These are phyloP conservation scores for Calameuta filiformis DNA, from an alignment of 2,888 invertebrate genomes.

Conservation along the genomic window DNA sequence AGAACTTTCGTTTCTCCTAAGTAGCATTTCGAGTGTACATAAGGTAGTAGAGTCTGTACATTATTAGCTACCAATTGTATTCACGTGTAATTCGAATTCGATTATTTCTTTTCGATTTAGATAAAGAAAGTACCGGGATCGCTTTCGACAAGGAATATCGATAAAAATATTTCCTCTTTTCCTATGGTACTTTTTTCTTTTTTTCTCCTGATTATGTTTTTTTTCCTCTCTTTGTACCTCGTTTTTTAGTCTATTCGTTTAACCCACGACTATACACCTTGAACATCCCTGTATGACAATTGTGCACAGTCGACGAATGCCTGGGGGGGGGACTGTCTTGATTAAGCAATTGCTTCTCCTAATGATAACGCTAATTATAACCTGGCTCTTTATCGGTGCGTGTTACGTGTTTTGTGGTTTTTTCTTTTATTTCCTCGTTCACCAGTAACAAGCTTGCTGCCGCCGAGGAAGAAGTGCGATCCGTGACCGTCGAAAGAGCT, in stretches of 20 bases:
- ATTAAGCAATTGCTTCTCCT: not conserved
- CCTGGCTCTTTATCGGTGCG: not conserved
- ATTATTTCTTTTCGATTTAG: not conserved
- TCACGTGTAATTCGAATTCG: not conserved
- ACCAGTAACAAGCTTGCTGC: constrained; percentile 40
- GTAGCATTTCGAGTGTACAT: not conserved
- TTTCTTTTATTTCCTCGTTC: not conserved
- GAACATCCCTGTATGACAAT: not conserved
- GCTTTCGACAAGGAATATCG: not conserved
- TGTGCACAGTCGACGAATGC: not conserved
- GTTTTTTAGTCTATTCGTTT: not conserved
- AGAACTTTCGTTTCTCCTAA: not conserved
- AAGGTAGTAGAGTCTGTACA: not conserved
- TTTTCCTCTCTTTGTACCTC: not conserved
- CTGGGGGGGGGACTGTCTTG: not conserved
- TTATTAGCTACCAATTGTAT: not conserved
- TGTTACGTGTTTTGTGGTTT: not conserved
- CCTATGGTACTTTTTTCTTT: not conserved
- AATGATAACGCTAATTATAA: not conserved
- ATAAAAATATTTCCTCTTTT: not conserved
- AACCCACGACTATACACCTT: not conserved
- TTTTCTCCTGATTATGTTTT: too few relatives aligned
- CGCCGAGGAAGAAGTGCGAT: constrained; percentile 40
- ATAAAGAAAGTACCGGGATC: not conserved
- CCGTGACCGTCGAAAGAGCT: constrained; percentile 34